Percentiles rank a stretch among this genome's conserved stretches.
phyloP scores from a whole-genome alignment of 2,797 vertebrate genomes.

The Perdix hodgsoniae region DNA sequence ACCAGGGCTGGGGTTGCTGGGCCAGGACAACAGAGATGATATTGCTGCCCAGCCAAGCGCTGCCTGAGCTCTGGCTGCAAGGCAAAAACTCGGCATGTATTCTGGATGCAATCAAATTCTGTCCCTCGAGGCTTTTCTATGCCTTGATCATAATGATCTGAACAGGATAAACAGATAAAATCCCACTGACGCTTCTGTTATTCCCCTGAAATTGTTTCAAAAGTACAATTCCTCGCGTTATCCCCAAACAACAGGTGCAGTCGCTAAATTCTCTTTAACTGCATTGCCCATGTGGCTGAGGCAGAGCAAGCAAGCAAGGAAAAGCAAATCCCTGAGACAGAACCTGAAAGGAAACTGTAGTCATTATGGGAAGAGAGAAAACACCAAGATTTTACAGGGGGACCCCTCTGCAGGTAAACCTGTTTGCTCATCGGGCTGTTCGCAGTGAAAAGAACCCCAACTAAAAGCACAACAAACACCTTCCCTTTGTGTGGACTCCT shows the following conservation, averaged over 20 bases:
- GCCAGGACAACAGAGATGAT: rapidly evolving
- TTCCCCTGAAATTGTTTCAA: not conserved
- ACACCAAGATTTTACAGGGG: not conserved
- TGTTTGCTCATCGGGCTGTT: not conserved
- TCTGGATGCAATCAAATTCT: not conserved
- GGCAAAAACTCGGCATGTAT: rapidly evolving
- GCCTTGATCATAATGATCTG: slow-evolving; percentile 1
- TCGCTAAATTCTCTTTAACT: not conserved
- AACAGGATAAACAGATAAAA: slow-evolving; percentile 12
- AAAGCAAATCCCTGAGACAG: not conserved
- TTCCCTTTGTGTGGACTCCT: not conserved
- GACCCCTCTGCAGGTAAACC: not conserved
- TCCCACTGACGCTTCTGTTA: not conserved
- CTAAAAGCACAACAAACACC: not conserved
- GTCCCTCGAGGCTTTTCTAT: not conserved
- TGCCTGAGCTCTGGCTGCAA: not conserved
- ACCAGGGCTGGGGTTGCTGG: rapidly evolving
- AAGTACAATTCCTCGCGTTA: not conserved
- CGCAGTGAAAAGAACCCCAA: not conserved
- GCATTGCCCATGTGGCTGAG: not conserved
- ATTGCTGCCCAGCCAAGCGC: not conserved
- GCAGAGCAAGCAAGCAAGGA: not conserved
- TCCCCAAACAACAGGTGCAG: not conserved
- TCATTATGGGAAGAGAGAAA: not conserved
- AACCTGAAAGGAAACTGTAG: not conserved